A percentile compares a stretch with the other conserved stretches of the same genome.
Conservation (phyloP, 2,888 invertebrate genomes). For the Trachelus stipa region DNA sequence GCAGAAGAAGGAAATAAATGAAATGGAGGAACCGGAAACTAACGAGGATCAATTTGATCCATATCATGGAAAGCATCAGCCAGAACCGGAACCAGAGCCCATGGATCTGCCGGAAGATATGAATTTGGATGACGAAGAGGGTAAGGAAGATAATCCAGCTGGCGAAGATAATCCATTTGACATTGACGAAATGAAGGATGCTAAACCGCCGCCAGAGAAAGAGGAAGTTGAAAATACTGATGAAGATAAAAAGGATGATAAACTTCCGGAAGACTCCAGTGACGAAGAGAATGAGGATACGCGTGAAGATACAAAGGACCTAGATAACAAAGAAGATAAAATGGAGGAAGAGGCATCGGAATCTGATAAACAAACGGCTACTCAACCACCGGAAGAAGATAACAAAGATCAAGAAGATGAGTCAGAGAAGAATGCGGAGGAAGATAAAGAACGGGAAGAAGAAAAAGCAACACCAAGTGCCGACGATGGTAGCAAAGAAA, state of each 20-base stretch:
- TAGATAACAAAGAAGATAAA: conserved; percentile 44
- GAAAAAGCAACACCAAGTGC: conserved; percentile 54
- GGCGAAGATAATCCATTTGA: conserved; percentile 87
- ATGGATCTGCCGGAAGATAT: conserved; percentile 91
- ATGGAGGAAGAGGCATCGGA: conserved; percentile 47
- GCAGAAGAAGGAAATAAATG: conserved; percentile 80
- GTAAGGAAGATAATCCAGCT: conserved; percentile 72
- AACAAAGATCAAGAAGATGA: conserved; percentile 60
- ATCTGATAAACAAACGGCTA: conserved; percentile 51
- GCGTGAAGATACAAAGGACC: conserved; percentile 47
- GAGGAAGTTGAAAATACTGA: conserved; percentile 54
- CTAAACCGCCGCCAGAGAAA: conserved; percentile 53
- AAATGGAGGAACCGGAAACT: conserved; percentile 83
- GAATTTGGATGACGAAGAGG: conserved; percentile 80
- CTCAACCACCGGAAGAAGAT: conserved; percentile 67
- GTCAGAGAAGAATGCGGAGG: conserved; percentile 62
- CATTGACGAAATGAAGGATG: conserved; percentile 81
- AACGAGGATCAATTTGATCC: conserved; percentile 87
- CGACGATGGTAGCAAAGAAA: conserved; percentile 59
- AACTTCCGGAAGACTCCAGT: conserved; percentile 44
- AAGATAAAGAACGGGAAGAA: conserved; percentile 48
- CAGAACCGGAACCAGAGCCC: conserved; percentile 84
- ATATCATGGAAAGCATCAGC: conserved; percentile 83
- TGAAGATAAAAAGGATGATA: conserved; percentile 47
- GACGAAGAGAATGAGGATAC: conserved; percentile 61